Evolutionary conservation across 2,797 vertebrate genomes (phyloP), one percentile per base, ranked within the genome.

Genomic region (Mionectes olivaceus): DNA sequence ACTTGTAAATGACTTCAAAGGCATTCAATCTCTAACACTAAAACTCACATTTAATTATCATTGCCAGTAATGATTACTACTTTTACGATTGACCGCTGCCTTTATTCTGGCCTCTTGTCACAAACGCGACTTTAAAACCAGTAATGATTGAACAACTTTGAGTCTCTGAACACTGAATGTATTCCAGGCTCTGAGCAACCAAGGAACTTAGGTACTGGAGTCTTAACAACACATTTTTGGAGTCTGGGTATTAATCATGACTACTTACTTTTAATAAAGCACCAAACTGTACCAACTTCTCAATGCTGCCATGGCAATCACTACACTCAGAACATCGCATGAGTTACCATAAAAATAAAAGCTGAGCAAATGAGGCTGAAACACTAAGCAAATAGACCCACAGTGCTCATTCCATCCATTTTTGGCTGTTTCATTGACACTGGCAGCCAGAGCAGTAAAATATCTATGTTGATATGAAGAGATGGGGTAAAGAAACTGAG

Each of bases 41-140:
- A 77, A 93, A 74, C n/a, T 77, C 81, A 50, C 35, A 33, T 80
- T 93, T 61, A 91, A 79, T 44, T 74, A 83, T 68, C 49, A 28
- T 61, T 89, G 88, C 71, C 44, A 93, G 60, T 50, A 89, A 57
- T 22, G 16, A 75, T 68, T 50, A 75, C 39, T 87, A 73, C 8
- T 68, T 87, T 64, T 68, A 83, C 22, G 30, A 94, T 43, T 46
- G 52, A 56, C 35, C 73, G 14, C 60, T 90, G 73, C 44, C 47
- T 89, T 78, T 15, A 71, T 28, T n/a, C 32, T 33, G 22, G 50
- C 13, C 19, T 69, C 63, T 22, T 39, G 32, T 60, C 49, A 87
- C 44, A 53, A 68, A 7, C 13, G 47, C 69, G 13, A 41, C 27
- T 81, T 73, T 39, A 73, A 88, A 85, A 64, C 1, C 46, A 80